These are phyloP conservation scores for Bradysia coprophila DNA, from an alignment of 1,140 invertebrate genomes.

Conservation along the genomic window DNA sequence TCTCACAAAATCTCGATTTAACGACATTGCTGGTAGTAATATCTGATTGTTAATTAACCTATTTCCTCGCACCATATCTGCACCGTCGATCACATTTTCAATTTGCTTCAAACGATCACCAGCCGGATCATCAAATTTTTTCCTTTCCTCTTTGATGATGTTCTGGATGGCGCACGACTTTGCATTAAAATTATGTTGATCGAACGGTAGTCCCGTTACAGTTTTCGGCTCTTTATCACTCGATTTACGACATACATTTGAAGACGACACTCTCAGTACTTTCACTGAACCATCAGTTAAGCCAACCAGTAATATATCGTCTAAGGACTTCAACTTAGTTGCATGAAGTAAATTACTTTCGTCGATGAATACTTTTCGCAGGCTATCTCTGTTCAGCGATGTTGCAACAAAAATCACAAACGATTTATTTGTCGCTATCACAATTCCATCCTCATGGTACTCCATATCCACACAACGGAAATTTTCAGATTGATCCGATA, in stretches of 20 bases:
- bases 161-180: conserved; percentile 24
- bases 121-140: conserved; percentile 10
- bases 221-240: background rate
- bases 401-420: conserved; percentile 14
- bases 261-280: conserved; percentile 6
- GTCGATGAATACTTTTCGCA: background rate
- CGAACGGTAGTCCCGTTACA: background rate
- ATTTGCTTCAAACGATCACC: no score
- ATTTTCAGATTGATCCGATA: conserved; percentile 5
- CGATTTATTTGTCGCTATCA: conserved; percentile 18
- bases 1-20: background rate
- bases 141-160: conserved; percentile 18
- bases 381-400: background rate
- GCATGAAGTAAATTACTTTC: background rate
- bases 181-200: conserved; percentile 8
- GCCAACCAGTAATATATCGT: background rate
- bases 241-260: conserved; percentile 12
- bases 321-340: background rate
- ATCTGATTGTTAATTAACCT: background rate
- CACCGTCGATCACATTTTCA: no score
- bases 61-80: background rate
- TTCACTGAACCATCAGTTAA: background rate
- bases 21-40: background rate
- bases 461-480: conserved; percentile 17
- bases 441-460: conserved; percentile 13